Base-by-base conservation (phyloP, 2,888 invertebrate species). In the Exocentrus adspersus region DNA sequence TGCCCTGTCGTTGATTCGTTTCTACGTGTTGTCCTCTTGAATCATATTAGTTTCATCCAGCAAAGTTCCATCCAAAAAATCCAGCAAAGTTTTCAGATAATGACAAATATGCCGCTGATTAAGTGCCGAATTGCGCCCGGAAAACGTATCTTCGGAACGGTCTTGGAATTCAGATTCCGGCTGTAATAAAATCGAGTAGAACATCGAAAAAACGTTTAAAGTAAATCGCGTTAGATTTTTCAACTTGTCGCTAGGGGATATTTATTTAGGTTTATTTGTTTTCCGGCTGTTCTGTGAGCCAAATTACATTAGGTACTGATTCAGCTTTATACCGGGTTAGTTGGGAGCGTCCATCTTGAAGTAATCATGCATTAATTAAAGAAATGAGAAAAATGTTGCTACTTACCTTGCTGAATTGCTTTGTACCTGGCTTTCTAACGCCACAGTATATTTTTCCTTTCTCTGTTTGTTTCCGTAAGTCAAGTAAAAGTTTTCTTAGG, bases 261-360 rank as follows among this genome's bases (percentile, higher is more conserved):
- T 67, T 64, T 64, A 64, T 67, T 67, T 62, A 52, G 60, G 62
- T 59, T 67, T 62, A 64, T 67, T 67, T 67, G 62, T 67, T 65
- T 65, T 60, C 30, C n/a, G n/a, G 57, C 46, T 57, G 60, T 62
- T 52, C 53, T 60, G 60, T 52, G 62, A 61, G 62, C 57, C 54
- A 62, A 62, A 65, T 65, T 60, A 51, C 62, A 50, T 58, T 64
- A n/a, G n/a, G n/a, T n/a, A 67, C 65, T 60, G 67, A 67, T 67
- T 62, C 42, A 42, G 32, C 57, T 60, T 67, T 64, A 46, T 54
- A 52, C 42, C 56, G 65, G 64, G 67, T 67, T 67, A 64, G 64
- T 65, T 30, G 64, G 58, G 20, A 57, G 62, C 58, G n/a, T n/a
- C n/a, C n/a, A n/a, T n/a, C n/a, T n/a, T n/a, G n/a, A n/a, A n/a